Evolutionary conservation across 2,797 vertebrate species (phyloP), one percentile per base, ranked within the genome.

Genomic region (Octomys mimax): DNA sequence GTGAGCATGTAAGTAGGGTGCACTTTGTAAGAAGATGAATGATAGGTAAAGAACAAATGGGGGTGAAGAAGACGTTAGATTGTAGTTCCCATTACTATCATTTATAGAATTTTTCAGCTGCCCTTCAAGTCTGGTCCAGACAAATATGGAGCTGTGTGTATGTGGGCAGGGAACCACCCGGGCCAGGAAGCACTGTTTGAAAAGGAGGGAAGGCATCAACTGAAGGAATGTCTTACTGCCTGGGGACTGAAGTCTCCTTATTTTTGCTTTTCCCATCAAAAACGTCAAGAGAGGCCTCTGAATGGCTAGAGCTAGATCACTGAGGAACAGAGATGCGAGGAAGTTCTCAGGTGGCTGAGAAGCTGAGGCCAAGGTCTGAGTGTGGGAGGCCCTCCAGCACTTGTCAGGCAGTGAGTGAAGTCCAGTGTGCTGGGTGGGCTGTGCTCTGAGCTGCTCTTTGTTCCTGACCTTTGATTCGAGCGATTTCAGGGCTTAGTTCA

Each of bases 401-500:
- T 39, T 36, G 70, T 62, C 46, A 28, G 18, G 10, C 79, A 46
- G 0, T 52, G 62, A 33, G n/a, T 54, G 36, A 75, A 68, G 89
- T 49, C 78, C n/a, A 2, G 64, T 2, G n/a, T 4, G 1, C 13
- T 19, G 28, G 33, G 54, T 82, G 88, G 80, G 54, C 28, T 89
- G 33, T 31, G 14, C n/a, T 26, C n/a, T 70, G 59, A 6, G 33
- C 3, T 7, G 28, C 21, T 70, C 16, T 62, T 94, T 70, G 36
- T 28, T 86, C 54, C 77, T 78, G 86, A 89, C 36, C 85, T 88
- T 5, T 77, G 24, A 33, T 36, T n/a, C 12, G 1, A 0, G 8
- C 66, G 36, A 84, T 94, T 82, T 96, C 73, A 89, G 62, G 64
- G 26, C 33, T 91, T 66, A 77, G 61, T 46, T 94, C 89, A 59